A percentile compares a stretch with the other conserved stretches of the same genome.
Conservation (phyloP, 2,797 vertebrate species). For the Rhinichthys osculus region DNA sequence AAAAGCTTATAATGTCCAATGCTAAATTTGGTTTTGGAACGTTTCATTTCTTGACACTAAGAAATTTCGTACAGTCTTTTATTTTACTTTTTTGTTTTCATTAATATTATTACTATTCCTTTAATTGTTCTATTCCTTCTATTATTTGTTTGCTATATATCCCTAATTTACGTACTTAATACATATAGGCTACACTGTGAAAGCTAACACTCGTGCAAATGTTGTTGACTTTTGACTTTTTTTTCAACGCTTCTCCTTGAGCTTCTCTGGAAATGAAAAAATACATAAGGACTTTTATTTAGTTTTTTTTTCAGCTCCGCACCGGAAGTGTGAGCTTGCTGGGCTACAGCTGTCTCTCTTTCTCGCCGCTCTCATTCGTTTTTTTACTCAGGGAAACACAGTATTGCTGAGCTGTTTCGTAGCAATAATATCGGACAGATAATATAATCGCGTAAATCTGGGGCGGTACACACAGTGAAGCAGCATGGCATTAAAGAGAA, state of each 20-base stretch:
- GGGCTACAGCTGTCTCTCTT: constrained; percentile 43
- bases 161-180: too few species aligned
- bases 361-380: constrained; percentile 54
- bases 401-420: constrained; percentile 51
- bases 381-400: constrained; percentile 69
- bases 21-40: too few species aligned
- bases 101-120: too few species aligned
- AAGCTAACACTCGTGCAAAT: neutral
- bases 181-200: neutral
- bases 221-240: neutral
- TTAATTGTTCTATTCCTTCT: neutral
- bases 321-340: constrained; percentile 52
- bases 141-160: neutral
- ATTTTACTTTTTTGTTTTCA: neutral
- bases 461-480: constrained; percentile 31
- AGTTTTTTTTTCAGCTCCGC: neutral
- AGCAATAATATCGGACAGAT: constrained; percentile 57
- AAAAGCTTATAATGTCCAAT: too few species aligned
- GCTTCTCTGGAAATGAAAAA: neutral
- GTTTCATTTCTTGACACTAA: neutral
- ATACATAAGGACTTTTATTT: constrained; percentile 20
- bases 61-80: neutral
- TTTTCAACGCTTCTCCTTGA: neutral
- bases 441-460: constrained; percentile 21
- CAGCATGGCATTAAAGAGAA: constrained; percentile 68